Evolutionary conservation across 2,113 vertebrate genomes (phyloP).

Genomic region (Pandion haliaetus): DNA sequence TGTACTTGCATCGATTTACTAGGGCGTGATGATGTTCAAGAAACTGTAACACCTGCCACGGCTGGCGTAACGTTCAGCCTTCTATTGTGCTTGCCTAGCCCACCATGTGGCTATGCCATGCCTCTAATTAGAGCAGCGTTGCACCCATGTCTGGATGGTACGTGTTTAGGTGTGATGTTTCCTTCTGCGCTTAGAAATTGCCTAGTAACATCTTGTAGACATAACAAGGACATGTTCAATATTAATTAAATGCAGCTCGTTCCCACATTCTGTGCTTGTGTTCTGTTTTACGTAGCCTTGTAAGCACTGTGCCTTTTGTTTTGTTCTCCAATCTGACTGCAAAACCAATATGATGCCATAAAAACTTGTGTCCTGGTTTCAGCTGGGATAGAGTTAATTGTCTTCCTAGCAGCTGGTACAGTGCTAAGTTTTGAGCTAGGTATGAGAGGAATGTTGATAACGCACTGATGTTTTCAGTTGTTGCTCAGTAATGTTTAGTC

Average conservation of each 20-base stretch:
- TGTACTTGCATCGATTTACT: not conserved
- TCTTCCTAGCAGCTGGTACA: too few relatives aligned
- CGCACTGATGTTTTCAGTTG: too few relatives aligned
- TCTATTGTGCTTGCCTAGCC: not conserved
- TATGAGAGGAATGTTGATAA: too few relatives aligned
- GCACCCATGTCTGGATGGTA: accelerated
- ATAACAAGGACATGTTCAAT: not conserved
- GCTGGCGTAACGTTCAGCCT: accelerated
- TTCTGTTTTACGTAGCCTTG: not conserved
- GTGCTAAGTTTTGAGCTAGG: too few relatives aligned
- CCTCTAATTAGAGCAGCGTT: not conserved
- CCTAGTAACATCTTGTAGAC: not conserved
- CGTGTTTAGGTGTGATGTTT: not conserved
- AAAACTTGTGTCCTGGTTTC: too few relatives aligned
- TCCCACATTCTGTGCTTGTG: not conserved
- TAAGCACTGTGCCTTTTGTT: not conserved
- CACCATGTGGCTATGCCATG: accelerated
- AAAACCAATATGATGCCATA: not conserved
- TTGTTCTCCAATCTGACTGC: not conserved
- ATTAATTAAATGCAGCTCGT: not conserved
- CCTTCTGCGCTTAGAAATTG: not conserved
- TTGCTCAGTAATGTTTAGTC: too few relatives aligned
- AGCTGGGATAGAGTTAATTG: too few relatives aligned
- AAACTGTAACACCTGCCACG: not conserved
- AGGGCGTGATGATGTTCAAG: not conserved